Base-by-base conservation (phyloP, 2,888 invertebrate genomes). In the Tanypteryx hageni region DNA sequence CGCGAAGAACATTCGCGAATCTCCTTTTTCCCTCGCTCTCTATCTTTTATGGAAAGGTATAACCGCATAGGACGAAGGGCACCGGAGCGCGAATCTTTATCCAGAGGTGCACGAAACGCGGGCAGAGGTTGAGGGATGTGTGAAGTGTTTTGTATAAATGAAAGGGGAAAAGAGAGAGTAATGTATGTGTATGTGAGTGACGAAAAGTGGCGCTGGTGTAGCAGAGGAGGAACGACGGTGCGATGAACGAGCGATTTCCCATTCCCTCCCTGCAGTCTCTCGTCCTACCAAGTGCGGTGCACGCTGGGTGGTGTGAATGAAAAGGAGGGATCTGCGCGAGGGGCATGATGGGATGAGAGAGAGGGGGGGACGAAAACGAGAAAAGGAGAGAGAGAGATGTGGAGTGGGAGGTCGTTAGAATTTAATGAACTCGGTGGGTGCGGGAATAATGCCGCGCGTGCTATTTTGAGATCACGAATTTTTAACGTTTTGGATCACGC, bases 401-500 rank as follows among this genome's bases (percentile, higher is more conserved):
- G 44, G 44, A 59, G 61, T 22, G 59, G 31, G 22, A 86, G 86
- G 31, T 61, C 59, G 86, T 86, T 61, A 31, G 61, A 89, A 89
- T 64, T 89, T 89, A 89, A 89, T 89, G 89, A 89, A 89, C 89
- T 56, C 89, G 89, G 89, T 64, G 89, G 89, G 31, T 64, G n/a
- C 61, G 31, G 89, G 64, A 31, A 56, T 68, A 61, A 89, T 56
- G 64, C 64, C n/a, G 31, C 89, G 86, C 86, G 86, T 61, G 61
- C 27, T 86, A 61, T 61, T 61, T 59, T 64, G 64, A 64, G 61
- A 44, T 86, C 86, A 31, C 86, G 44, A 86, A 64, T 89, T 9
- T 27, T 27, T 14, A n/a, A 64, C 61, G 31, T 61, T 86, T 59
- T 27, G 86, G 86, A 86, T 86, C 89, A 61, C 89, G 89, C 89